Evolutionary conservation across 2,888 invertebrate genomes (phyloP).

Genomic region (Lycaena phlaeas): DNA sequence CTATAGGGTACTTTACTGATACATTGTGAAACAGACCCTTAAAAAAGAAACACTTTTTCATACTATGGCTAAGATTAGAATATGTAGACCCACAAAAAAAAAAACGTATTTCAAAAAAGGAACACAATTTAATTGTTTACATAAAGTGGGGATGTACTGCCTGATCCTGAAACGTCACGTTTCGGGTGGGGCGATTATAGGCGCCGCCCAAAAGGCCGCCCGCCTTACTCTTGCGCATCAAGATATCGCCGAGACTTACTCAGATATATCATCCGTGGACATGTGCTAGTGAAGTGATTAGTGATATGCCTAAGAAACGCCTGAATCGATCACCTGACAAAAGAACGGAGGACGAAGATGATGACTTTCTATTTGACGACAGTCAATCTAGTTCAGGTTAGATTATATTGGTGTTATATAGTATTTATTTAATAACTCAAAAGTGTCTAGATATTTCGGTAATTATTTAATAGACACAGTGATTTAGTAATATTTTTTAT

Average conservation of each 20-base stretch:
- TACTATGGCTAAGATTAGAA: no score
- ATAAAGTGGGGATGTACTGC: slow-evolving; percentile 23
- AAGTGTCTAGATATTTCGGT: no score
- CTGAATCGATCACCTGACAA: slow-evolving; percentile 48
- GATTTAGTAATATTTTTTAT: no score
- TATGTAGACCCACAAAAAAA: no score
- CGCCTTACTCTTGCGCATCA: slow-evolving; percentile 57
- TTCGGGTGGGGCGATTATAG: slow-evolving; percentile 49
- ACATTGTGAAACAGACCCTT: no score
- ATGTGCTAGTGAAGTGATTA: slow-evolving; percentile 23
- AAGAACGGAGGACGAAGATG: slow-evolving; percentile 52
- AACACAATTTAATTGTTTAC: no score
- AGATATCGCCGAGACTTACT: slow-evolving; percentile 7
- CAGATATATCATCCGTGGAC: slow-evolving; percentile 18
- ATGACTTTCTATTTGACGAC: slow-evolving; percentile 63
- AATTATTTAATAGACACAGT: no score
- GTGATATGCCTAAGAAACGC: slow-evolving; percentile 56
- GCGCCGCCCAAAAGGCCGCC: slow-evolving; percentile 56
- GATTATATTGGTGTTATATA: not conserved
- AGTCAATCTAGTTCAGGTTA: slow-evolving; percentile 57
- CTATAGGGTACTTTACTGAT: no score
- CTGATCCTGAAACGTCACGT: slow-evolving; percentile 33
- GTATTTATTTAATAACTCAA: no score
- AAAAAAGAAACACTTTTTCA: no score
- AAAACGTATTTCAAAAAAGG: no score